Percentiles rank a stretch among this genome's conserved stretches.
Evolutionary conservation across 1,140 invertebrate species (phyloP).

Genomic region (Drosophila hydei): DNA sequence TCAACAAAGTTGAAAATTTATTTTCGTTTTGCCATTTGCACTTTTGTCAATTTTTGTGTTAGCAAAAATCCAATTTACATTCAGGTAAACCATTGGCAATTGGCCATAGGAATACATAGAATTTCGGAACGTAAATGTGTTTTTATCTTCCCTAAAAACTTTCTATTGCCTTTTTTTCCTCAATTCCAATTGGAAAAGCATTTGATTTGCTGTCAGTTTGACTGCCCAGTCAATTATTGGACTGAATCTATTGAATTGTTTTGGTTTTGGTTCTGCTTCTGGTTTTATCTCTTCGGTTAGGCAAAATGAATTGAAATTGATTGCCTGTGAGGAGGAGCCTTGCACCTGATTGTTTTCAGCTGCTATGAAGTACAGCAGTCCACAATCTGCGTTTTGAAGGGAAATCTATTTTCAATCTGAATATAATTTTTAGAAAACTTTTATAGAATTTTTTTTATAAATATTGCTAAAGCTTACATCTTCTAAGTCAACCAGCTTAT

Average conservation of each 20-base stretch:
- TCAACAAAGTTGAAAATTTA: neutral
- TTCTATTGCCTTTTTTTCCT: conserved; percentile 13
- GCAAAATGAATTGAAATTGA: conserved; percentile 19
- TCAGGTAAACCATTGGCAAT: conserved; percentile 41
- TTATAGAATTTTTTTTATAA: neutral
- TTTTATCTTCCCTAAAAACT: conserved; percentile 11
- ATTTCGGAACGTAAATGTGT: conserved; percentile 22
- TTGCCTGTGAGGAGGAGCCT: conserved; percentile 12
- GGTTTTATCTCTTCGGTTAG: conserved; percentile 2
- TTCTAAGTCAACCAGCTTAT: too few relatives aligned
- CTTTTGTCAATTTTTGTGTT: conserved; percentile 1
- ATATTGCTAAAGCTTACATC: neutral
- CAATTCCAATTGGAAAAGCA: conserved; percentile 1
- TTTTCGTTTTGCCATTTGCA: conserved; percentile 1
- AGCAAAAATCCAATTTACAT: conserved; percentile 4
- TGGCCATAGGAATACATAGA: conserved; percentile 44
- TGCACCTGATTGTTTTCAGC: neutral
- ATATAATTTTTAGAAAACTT: neutral
- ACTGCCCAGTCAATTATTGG: conserved; percentile 30
- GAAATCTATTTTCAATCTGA: neutral
- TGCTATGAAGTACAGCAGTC: neutral
- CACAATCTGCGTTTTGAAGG: neutral
- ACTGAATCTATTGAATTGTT: neutral
- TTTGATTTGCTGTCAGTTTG: conserved; percentile 50
- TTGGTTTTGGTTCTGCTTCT: conserved; percentile 12